Percentiles rank a stretch among this genome's conserved stretches.
These are phyloP conservation scores for Aplodontia rufa DNA, from an alignment of 2,113 vertebrate species.

Conservation along the genomic window DNA sequence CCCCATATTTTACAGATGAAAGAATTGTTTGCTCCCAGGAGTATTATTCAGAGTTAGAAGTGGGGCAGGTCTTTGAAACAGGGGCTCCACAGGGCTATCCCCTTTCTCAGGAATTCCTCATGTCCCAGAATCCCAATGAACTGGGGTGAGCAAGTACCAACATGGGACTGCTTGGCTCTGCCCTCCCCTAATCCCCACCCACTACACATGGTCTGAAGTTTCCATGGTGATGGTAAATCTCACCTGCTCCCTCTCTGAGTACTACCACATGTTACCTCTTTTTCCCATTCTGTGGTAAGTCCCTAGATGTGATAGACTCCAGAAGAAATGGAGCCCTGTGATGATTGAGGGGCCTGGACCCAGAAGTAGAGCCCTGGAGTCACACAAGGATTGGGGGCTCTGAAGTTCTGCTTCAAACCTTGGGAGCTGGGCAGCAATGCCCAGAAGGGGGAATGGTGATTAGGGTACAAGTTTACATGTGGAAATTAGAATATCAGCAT, in stretches of 20 bases:
- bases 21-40: too few species aligned
- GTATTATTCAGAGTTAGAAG: too few species aligned
- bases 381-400: neutral
- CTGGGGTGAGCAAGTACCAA: neutral
- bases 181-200: neutral
- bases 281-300: neutral
- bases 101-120: neutral
- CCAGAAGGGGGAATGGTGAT: too few species aligned
- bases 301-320: neutral
- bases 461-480: neutral
- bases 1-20: too few species aligned
- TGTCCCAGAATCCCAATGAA: neutral
- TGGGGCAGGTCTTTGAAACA: neutral
- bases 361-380: neutral
- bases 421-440: neutral
- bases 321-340: neutral
- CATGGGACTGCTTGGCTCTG: neutral
- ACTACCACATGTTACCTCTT: neutral
- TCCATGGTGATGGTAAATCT: neutral
- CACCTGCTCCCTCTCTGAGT: neutral
- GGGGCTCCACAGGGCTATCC: neutral
- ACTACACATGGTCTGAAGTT: neutral
- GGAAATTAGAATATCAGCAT: neutral
- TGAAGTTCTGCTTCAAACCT: neutral
- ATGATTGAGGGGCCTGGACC: neutral